Conservation (phyloP, 2,113 vertebrate genomes). For the Tympanuchus pallidicinctus region DNA sequence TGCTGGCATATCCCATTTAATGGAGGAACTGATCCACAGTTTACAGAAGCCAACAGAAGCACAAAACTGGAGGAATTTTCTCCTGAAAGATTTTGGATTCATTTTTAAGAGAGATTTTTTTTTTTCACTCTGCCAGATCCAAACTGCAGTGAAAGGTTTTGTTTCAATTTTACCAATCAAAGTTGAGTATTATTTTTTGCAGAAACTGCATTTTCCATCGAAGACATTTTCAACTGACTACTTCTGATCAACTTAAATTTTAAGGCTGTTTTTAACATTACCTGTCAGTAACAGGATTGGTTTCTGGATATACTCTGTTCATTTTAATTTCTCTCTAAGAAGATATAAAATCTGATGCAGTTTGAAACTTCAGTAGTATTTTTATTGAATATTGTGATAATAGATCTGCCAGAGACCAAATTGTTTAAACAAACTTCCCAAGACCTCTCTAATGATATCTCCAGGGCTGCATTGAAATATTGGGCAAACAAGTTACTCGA, state of each 20-base stretch:
- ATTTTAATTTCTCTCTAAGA: neutral
- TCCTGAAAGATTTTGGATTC: neutral
- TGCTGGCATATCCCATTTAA: neutral
- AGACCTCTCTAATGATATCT: neutral
- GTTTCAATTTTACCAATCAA: neutral
- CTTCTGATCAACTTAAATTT: neutral
- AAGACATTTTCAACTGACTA: neutral
- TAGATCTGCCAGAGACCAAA: neutral
- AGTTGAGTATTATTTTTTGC: neutral
- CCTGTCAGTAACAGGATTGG: neutral
- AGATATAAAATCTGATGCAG: neutral
- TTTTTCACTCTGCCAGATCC: neutral
- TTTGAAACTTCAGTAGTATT: neutral
- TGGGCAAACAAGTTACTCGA: neutral
- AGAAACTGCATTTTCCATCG: constrained; percentile 2
- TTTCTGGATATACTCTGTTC: neutral
- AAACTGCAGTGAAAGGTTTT: neutral
- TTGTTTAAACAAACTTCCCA: constrained; percentile 19
- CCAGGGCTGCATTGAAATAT: neutral
- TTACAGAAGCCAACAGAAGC: neutral
- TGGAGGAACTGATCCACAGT: neutral
- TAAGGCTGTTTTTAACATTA: neutral
- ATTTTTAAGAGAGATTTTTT: neutral
- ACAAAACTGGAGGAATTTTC: neutral
- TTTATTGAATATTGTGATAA: neutral